Percentiles rank a stretch among this genome's conserved stretches.
phyloP scores from a whole-genome alignment of 2,113 vertebrate genomes.

The Colossoma macropomum region DNA sequence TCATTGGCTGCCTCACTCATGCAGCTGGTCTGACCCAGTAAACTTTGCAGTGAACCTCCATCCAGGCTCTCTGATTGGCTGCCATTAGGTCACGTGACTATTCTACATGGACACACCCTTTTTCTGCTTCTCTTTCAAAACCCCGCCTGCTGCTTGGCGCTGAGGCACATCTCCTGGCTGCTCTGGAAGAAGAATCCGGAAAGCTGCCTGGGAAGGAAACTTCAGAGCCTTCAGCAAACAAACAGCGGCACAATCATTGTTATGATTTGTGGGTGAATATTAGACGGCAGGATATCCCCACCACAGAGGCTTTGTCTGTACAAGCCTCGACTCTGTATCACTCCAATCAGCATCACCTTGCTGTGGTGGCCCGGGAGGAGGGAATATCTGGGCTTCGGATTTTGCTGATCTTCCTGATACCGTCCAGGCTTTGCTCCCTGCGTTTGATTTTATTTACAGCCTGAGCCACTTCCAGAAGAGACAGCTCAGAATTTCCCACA shows the following conservation, averaged over 20 bases:
- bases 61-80: constrained; percentile 30
- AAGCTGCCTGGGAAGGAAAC: background rate
- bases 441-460: constrained; percentile 45
- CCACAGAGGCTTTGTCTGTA: constrained; percentile 2
- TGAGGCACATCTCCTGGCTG: constrained; percentile 3
- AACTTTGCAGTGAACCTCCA: constrained; percentile 48
- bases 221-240: background rate
- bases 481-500: constrained; percentile 40
- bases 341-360: constrained; percentile 10
- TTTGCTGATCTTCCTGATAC: constrained; percentile 9
- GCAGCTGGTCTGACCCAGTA: constrained; percentile 47
- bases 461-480: constrained; percentile 27
- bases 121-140: background rate
- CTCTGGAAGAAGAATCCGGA: background rate
- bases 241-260: background rate
- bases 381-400: constrained; percentile 3
- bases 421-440: background rate
- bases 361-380: background rate
- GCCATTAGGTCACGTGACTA: constrained; percentile 22
- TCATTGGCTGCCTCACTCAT: constrained; percentile 21
- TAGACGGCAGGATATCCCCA: constrained; percentile 22
- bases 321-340: background rate
- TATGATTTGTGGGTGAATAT: constrained; percentile 17
- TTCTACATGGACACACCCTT: background rate
- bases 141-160: background rate